phyloP scores from a whole-genome alignment of 1,140 invertebrate genomes.

The Heliconius hewitsoni region DNA sequence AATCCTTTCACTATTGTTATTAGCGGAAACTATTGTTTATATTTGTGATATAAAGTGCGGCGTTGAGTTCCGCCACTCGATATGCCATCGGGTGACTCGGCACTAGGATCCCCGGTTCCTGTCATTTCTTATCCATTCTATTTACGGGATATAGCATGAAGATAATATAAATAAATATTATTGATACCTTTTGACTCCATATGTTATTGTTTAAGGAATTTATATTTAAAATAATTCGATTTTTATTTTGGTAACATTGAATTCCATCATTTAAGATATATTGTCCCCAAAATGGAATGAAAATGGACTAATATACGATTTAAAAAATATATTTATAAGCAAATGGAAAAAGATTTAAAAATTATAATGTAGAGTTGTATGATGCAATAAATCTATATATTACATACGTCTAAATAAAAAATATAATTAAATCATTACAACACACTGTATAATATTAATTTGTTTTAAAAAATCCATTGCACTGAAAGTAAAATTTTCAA shows the following conservation, averaged over 20 bases:
- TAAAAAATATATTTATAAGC: background rate
- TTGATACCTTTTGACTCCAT: too few relatives aligned
- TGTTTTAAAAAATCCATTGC: background rate
- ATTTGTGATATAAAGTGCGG: background rate
- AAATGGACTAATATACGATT: background rate
- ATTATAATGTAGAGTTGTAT: background rate
- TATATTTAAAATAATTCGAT: too few relatives aligned
- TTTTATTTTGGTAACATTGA: too few relatives aligned
- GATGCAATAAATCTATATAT: background rate
- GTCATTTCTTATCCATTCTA: too few relatives aligned
- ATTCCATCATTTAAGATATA: too few relatives aligned
- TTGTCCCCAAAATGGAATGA: too few relatives aligned
- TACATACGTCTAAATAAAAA: background rate
- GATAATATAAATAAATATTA: background rate
- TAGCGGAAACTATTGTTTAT: constrained; percentile 27
- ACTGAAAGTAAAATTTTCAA: constrained; percentile 2
- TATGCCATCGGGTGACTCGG: too few relatives aligned
- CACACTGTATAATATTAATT: background rate
- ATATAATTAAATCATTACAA: background rate
- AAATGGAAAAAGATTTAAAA: background rate
- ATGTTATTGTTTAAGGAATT: too few relatives aligned
- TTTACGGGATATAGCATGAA: background rate
- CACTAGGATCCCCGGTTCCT: too few relatives aligned
- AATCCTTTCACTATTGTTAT: constrained; percentile 38
- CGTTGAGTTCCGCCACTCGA: too few relatives aligned